Conservation (phyloP, 1,140 invertebrate genomes). For the Panagrolaimus sp. region DNA sequence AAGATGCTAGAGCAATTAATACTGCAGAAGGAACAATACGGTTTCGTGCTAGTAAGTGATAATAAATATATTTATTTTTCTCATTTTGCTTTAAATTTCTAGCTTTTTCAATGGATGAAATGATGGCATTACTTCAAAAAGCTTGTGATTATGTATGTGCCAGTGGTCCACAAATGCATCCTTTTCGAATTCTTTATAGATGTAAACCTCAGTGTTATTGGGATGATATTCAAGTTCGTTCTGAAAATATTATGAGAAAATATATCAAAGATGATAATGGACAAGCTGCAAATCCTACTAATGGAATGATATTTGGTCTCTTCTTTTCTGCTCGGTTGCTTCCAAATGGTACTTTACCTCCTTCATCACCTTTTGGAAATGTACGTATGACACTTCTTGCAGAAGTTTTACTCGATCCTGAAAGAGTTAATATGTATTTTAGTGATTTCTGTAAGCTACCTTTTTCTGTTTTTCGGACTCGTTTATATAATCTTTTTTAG, state of each 20-base stretch:
- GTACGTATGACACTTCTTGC: conserved; percentile 36
- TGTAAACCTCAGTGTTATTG: conserved; percentile 55
- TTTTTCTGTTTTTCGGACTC: not conserved
- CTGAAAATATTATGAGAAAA: conserved; percentile 42
- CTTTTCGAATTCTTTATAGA: conserved; percentile 40
- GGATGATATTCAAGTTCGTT: conserved; percentile 44
- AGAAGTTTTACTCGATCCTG: conserved; percentile 25
- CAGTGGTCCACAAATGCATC: not conserved
- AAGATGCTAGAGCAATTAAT: too few species aligned
- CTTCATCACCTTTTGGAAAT: conserved; percentile 42
- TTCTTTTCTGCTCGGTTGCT: conserved; percentile 39
- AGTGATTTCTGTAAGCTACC: conserved; percentile 1
- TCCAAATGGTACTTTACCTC: conserved; percentile 23
- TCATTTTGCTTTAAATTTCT: too few species aligned
- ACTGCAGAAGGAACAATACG: too few species aligned
- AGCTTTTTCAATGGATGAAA: too few species aligned
- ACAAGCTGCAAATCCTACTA: conserved; percentile 51
- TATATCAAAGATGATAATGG: conserved; percentile 56
- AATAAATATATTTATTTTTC: too few species aligned
- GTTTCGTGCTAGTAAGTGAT: too few species aligned
- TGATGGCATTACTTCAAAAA: too few species aligned
- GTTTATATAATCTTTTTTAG: conserved; percentile 48
- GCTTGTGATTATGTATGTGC: too few species aligned
- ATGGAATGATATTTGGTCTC: conserved; percentile 37
- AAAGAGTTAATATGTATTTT: conserved; percentile 21